A percentile compares a stretch with the other conserved stretches of the same genome.
These are phyloP conservation scores for Rhabdomys dilectus DNA, from an alignment of 2,113 vertebrate species.

Conservation along the genomic window DNA sequence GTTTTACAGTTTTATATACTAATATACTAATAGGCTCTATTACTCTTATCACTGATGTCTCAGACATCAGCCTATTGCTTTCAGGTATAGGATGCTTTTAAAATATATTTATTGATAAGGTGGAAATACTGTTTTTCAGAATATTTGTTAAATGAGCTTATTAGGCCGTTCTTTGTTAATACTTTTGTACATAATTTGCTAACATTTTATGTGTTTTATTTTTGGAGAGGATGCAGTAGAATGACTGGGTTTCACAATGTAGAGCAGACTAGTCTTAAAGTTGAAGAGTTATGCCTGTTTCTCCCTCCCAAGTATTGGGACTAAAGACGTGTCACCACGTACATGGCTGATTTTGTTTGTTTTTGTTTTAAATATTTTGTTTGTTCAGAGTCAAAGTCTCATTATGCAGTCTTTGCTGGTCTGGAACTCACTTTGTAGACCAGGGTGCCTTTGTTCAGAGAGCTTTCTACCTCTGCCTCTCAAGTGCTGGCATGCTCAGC, in stretches of 20 bases:
- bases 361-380: background rate
- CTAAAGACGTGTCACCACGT: background rate
- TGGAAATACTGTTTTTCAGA: background rate
- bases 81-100: conserved; percentile 37
- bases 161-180: conserved; percentile 9
- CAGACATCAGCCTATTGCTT: conserved; percentile 19
- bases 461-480: background rate
- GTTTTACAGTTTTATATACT: background rate
- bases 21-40: background rate
- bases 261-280: background rate
- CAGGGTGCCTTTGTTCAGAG: background rate
- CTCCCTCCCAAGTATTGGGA: background rate
- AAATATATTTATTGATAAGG: background rate
- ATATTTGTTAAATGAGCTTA: background rate
- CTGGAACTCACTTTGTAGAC: background rate
- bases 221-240: background rate
- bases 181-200: conserved; percentile 1
- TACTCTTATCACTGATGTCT: conserved; percentile 30
- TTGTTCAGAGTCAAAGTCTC: background rate
- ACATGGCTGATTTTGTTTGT: background rate
- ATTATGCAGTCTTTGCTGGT: background rate
- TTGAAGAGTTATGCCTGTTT: background rate
- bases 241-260: background rate
- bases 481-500: background rate
- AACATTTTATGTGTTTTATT: background rate